phyloP scores from a whole-genome alignment of 2,888 invertebrate species.

The Slavum lentiscoides region DNA sequence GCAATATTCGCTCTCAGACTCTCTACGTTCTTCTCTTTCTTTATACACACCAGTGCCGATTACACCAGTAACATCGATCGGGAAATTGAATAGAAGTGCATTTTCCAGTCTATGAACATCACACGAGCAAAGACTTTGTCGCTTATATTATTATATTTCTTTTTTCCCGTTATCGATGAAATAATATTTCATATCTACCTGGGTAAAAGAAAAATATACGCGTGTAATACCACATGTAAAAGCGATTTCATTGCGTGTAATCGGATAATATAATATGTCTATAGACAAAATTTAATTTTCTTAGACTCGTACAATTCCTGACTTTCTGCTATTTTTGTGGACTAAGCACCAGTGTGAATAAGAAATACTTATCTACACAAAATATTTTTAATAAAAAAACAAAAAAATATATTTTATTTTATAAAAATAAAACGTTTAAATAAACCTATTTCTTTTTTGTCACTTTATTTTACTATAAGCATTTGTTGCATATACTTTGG shows the following conservation, averaged over 20 bases:
- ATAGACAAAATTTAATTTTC: conserved; percentile 24
- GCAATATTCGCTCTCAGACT: conserved; percentile 31
- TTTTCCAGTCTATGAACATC: conserved; percentile 51
- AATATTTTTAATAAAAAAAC: too few relatives aligned
- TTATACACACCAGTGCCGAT: conserved; percentile 33
- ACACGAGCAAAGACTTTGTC: conserved; percentile 40
- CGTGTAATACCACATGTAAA: conserved; percentile 9
- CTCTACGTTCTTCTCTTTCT: background rate
- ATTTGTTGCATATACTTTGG: too few relatives aligned
- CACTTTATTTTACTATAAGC: too few relatives aligned
- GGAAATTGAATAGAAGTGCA: conserved; percentile 48
- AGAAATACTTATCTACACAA: too few relatives aligned
- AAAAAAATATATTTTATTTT: too few relatives aligned
- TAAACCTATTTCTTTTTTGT: too few relatives aligned
- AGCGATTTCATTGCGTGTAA: conserved; percentile 18
- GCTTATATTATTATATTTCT: conserved; percentile 19
- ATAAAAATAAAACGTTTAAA: too few relatives aligned
- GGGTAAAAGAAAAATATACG: conserved; percentile 17
- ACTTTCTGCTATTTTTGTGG: too few relatives aligned
- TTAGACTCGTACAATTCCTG: conserved; percentile 3
- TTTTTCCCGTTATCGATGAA: conserved; percentile 33
- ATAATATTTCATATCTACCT: conserved; percentile 38
- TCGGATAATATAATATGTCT: conserved; percentile 30
- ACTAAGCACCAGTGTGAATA: too few relatives aligned
- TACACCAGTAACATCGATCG: conserved; percentile 16